Percentiles rank a stretch among this genome's conserved stretches.
phyloP scores from a whole-genome alignment of 2,113 vertebrate genomes.

The Xerus inauris region DNA sequence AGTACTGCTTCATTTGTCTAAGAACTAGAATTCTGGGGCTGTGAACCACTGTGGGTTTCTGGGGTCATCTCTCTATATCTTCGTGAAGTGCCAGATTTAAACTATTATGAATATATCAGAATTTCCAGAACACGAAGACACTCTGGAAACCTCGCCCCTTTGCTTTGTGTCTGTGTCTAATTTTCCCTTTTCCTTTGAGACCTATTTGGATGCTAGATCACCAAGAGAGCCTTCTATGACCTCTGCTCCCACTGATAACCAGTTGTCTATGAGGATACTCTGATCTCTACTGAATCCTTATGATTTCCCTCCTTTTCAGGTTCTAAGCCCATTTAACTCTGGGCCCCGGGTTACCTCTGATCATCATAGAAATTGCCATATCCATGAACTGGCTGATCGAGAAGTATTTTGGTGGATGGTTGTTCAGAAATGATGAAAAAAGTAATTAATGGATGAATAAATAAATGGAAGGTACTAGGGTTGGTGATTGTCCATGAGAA shows the following conservation, averaged over 20 bases:
- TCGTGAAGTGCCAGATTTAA: neutral
- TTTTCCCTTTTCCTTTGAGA: neutral
- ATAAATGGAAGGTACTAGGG: neutral
- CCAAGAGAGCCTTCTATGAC: neutral
- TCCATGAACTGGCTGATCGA: neutral
- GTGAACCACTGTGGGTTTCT: neutral
- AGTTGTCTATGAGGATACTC: neutral
- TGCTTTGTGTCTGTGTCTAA: neutral
- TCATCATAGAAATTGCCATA: neutral
- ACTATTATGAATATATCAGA: neutral
- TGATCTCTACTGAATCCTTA: neutral
- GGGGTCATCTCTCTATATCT: neutral
- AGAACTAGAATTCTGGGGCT: neutral
- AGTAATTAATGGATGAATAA: neutral
- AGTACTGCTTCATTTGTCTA: neutral
- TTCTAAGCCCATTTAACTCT: neutral
- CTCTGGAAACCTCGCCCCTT: neutral
- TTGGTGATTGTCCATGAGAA: neutral
- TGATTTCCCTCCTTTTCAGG: neutral
- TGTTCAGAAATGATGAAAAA: neutral
- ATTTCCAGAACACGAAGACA: slow-evolving; percentile 30
- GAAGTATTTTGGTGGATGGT: neutral
- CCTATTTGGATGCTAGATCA: neutral
- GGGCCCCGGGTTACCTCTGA: neutral
- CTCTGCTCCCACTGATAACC: neutral